Percentiles rank a stretch among this genome's conserved stretches.
phyloP scores from a whole-genome alignment of 2,888 invertebrate genomes.

The Metalampra italica region DNA sequence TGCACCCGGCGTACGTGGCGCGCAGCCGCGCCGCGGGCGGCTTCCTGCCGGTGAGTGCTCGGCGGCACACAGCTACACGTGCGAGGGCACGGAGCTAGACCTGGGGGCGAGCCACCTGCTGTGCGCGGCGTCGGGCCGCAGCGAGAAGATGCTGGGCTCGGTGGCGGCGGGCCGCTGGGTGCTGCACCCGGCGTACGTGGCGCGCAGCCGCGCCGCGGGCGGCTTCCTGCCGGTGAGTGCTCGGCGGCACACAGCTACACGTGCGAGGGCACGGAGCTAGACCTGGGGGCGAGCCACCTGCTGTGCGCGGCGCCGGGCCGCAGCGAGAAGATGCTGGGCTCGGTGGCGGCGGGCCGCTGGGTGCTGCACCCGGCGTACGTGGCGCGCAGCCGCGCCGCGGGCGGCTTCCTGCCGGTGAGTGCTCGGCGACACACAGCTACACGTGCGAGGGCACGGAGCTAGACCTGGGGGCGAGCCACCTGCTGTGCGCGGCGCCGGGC shows the following conservation, averaged over 20 bases:
- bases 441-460: slow-evolving; percentile 67
- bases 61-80: too few species aligned
- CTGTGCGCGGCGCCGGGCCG: slow-evolving; percentile 85
- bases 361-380: slow-evolving; percentile 90
- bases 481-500: slow-evolving; percentile 85
- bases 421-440: too few species aligned
- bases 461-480: slow-evolving; percentile 82
- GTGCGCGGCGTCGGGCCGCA: slow-evolving; percentile 85
- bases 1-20: slow-evolving; percentile 88
- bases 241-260: too few species aligned
- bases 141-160: slow-evolving; percentile 92
- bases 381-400: slow-evolving; percentile 79
- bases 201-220: slow-evolving; percentile 80
- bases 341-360: slow-evolving; percentile 94
- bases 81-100: slow-evolving; percentile 71
- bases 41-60: slow-evolving; percentile 80
- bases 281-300: slow-evolving; percentile 84
- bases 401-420: slow-evolving; percentile 81
- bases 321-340: slow-evolving; percentile 92
- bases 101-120: slow-evolving; percentile 84
- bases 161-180: slow-evolving; percentile 95
- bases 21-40: slow-evolving; percentile 79
- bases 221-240: slow-evolving; percentile 80
- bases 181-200: slow-evolving; percentile 87
- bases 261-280: slow-evolving; percentile 65